Evolutionary conservation across 1,140 invertebrate species (phyloP), one percentile per base, ranked within the genome.

Genomic region (Drosophila nigromelanica): DNA sequence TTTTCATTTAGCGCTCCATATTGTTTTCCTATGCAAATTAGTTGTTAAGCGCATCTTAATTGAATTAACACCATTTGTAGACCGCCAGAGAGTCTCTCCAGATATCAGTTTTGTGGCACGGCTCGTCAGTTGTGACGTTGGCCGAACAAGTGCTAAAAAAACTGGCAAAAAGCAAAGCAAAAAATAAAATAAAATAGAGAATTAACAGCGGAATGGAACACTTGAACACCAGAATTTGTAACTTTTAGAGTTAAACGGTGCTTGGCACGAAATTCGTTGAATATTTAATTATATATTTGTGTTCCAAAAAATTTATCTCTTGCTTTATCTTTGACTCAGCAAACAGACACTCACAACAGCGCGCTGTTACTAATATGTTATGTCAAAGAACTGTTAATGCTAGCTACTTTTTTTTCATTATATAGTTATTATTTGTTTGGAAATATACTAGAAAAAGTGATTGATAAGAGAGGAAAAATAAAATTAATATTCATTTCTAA

Each of bases 11-110:
- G 64, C 64, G 58, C 64, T 73, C 33, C 40, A 61, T 61, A 70
- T 74, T 74, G 70, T 75, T 86, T 76, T 76, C 75, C 63, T 87
- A 87, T 87, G 82, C 71, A 87, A 75, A 87, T 87, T 76, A 80
- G 68, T 87, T 87, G 81, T 81, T 87, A 79, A 67, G 39, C 48
- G 39, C 62, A 63, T 89, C 73, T 58, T 87, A 87, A 87, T 87
- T 87, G 42, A 87, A 87, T 87, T 87, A 87, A 89, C 83, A 87
- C 83, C 47, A 62, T 64, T 70, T 74, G 21, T 63, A 33, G 14
- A 50, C 24, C 54, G 54, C 56, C 48, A 33, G 33, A 54, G 39
- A 61, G 51, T 59, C 43, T 82, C 18, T 50, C 35, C 58, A 15
- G 40, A 15, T 12, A 58, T 63, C 47, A 45, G 59, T 14, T 52